These are phyloP conservation scores for Hydropotes inermis DNA, from an alignment of 2,113 vertebrate species.

Conservation along the genomic window DNA sequence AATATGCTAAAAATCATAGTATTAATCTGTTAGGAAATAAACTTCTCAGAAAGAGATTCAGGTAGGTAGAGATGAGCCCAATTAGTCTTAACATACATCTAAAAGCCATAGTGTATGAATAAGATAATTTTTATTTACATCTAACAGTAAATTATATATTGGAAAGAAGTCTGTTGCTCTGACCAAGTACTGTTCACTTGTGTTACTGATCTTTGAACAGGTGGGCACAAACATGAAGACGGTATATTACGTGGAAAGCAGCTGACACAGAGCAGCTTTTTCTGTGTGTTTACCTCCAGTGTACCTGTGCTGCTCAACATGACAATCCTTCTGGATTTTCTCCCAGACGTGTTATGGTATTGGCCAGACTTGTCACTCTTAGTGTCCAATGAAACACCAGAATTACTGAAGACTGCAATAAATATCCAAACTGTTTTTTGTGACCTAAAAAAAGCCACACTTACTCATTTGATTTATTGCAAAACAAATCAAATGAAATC, in stretches of 20 bases:
- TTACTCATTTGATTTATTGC: conserved; percentile 84
- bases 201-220: conserved; percentile 58
- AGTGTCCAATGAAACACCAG: conserved; percentile 78
- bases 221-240: conserved; percentile 54
- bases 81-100: background rate
- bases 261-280: conserved; percentile 51
- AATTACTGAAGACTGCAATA: conserved; percentile 80
- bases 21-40: background rate
- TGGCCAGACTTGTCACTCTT: conserved; percentile 80
- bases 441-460: conserved; percentile 77
- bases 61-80: conserved; percentile 13
- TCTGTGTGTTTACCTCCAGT: background rate
- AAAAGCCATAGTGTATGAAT: background rate
- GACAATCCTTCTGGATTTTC: conserved; percentile 75
- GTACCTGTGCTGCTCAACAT: conserved; percentile 66
- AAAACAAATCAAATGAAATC: conserved; percentile 83
- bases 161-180: conserved; percentile 24
- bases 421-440: conserved; percentile 78
- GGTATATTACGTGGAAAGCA: conserved; percentile 32
- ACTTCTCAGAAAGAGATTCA: conserved; percentile 31
- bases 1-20: background rate
- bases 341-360: conserved; percentile 78
- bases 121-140: conserved; percentile 22
- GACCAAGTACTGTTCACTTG: conserved; percentile 45
- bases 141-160: conserved; percentile 51